Evolutionary conservation across 2,888 invertebrate genomes (phyloP), one percentile per base, ranked within the genome.

Genomic region (Priocnemis perturbator): DNA sequence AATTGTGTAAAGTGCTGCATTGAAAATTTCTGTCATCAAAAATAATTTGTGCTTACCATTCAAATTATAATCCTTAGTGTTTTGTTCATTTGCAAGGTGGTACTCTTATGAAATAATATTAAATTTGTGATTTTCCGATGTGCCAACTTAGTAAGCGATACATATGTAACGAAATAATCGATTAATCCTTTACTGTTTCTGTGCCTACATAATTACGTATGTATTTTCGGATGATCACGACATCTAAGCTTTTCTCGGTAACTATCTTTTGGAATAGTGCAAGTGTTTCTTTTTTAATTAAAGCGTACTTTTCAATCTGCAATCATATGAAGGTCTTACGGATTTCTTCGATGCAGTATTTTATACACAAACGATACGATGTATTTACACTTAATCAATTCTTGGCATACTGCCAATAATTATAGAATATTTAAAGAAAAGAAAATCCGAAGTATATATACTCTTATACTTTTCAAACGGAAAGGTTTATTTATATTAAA

Each of bases 1-100:
- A 37, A 37, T 52, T 44, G 45, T 65, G 60, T 58, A 64, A 78
- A 78, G 78, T 78, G 67, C 73, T 78, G 78, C 78, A 78, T 78
- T 78, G 78, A 78, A 78, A 78, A 55, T 23, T 21, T 26, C 55
- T 19, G 50, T 17, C 19, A 9, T 50, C 5, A 17, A 9, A 50
- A 19, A 14, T 19, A 4, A 9, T 37, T 3, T 11, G 1, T 7
- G 14, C 17, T 50, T 50, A 1, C n/a, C 9, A n/a, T 50, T 19
- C 14, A 19, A 19, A n/a, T 50, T 17, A 17, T 17, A 19, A 7
- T 11, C 50, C 50, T 50, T 50, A 26, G 5, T 26, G 47, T 47
- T 47, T 47, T 15, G 17, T n/a, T 3, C 3, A 47, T 47, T 15
- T 47, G 47, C 47, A 3, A 4, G 2, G 9, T 47, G 3, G 17